phyloP scores from a whole-genome alignment of 2,113 vertebrate species.

The Microtus montanus region DNA sequence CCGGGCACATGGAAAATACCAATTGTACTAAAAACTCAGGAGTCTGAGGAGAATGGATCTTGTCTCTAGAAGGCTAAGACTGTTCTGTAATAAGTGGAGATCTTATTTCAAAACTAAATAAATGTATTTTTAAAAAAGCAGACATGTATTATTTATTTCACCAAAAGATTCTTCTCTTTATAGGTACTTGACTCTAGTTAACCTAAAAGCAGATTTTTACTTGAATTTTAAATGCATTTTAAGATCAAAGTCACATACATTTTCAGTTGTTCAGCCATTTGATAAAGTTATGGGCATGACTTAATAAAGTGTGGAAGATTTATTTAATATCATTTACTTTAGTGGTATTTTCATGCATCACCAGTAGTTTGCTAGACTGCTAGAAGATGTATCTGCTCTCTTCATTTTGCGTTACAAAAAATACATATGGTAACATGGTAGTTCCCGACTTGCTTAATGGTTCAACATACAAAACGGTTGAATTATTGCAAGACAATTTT shows the following conservation, averaged over 20 bases:
- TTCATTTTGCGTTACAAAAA: not conserved
- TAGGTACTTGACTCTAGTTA: not conserved
- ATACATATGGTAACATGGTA: not conserved
- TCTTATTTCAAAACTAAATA: not conserved
- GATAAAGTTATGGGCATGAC: not conserved
- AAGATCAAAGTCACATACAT: not conserved
- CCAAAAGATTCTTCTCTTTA: not conserved
- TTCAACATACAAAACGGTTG: not conserved
- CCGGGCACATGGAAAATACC: too few species aligned
- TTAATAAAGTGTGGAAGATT: not conserved
- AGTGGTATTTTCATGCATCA: not conserved
- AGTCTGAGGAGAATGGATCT: too few species aligned
- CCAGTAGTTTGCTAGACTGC: not conserved
- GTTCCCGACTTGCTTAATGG: not conserved
- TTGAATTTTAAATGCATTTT: constrained; percentile 8
- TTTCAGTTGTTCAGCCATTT: not conserved
- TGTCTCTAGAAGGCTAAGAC: not conserved
- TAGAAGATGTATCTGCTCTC: not conserved
- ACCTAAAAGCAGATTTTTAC: constrained; percentile 17
- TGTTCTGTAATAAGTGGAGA: not conserved
- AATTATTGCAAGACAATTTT: not conserved
- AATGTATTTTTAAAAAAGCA: not conserved
- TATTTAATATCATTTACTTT: not conserved
- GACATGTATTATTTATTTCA: not conserved
- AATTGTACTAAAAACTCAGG: not conserved